Evolutionary conservation across 2,113 vertebrate genomes (phyloP).

Genomic region (Callipepla californica): DNA sequence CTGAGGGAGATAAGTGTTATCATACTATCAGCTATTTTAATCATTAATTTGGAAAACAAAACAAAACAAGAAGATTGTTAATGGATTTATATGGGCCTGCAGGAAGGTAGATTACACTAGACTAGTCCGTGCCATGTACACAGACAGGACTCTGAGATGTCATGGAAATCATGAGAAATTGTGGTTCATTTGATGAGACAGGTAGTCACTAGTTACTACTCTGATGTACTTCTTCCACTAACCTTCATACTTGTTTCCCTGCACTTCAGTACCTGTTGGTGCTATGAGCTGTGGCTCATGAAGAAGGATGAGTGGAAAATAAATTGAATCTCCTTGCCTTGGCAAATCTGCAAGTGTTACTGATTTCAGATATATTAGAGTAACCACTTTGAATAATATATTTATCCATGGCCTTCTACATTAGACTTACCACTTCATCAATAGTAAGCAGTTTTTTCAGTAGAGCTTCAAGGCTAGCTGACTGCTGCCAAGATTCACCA

Average conservation of each 20-base stretch:
- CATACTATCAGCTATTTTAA: neutral
- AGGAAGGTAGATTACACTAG: neutral
- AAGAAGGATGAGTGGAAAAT: neutral
- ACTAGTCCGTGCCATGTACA: accelerated
- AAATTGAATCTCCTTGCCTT: neutral
- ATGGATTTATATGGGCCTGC: neutral
- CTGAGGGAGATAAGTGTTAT: neutral
- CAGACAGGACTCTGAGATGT: neutral
- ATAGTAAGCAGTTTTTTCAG: neutral
- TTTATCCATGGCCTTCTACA: accelerated
- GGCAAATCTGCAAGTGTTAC: neutral
- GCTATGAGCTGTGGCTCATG: neutral
- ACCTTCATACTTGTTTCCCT: neutral
- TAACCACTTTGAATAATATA: neutral
- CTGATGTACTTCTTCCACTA: neutral
- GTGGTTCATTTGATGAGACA: neutral
- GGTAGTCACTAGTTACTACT: neutral
- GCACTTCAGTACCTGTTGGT: neutral
- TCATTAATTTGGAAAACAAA: neutral
- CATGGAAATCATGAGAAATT: neutral
- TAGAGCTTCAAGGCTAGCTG: neutral
- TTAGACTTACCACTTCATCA: neutral
- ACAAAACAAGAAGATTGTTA: neutral
- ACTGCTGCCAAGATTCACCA: neutral
- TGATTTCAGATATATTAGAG: neutral